Evolutionary conservation across 2,797 vertebrate species (phyloP).

Genomic region (Danio jaintianensis): DNA sequence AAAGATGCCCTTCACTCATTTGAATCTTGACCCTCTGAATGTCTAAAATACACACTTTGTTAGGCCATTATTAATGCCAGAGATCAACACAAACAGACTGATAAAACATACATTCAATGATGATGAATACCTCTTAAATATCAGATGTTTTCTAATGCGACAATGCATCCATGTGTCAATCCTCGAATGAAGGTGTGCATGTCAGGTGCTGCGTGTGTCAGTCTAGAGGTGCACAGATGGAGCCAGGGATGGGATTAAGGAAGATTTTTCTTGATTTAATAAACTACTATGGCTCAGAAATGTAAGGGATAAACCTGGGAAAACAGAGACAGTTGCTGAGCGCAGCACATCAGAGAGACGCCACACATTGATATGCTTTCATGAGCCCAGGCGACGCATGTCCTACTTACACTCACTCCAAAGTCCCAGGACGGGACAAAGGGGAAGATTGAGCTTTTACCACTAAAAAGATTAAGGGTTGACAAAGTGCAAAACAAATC

Average conservation of each 20-base stretch:
- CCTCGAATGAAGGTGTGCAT: not conserved
- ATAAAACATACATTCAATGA: not conserved
- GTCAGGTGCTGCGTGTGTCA: constrained; percentile 53
- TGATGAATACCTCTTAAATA: not conserved
- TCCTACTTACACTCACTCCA: constrained; percentile 30
- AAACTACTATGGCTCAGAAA: constrained; percentile 77
- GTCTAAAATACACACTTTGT: not conserved
- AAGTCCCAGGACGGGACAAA: constrained; percentile 16
- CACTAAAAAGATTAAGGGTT: constrained; percentile 60
- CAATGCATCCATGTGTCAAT: not conserved
- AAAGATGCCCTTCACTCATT: not conserved
- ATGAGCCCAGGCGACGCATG: constrained; percentile 12
- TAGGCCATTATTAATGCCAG: not conserved
- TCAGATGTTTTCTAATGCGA: not conserved
- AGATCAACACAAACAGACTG: not conserved
- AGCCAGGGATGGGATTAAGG: constrained; percentile 74
- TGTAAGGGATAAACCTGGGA: constrained; percentile 76
- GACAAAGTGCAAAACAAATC: constrained; percentile 55
- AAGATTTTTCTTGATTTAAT: constrained; percentile 82
- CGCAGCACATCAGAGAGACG: constrained; percentile 52
- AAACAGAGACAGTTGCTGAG: constrained; percentile 67
- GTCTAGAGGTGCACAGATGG: constrained; percentile 74
- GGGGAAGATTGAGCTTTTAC: constrained; percentile 56
- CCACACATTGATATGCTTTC: constrained; percentile 15
- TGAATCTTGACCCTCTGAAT: not conserved